These are phyloP conservation scores for Cremastinae sp. DNA, from an alignment of 2,888 invertebrate genomes.

Conservation along the genomic window DNA sequence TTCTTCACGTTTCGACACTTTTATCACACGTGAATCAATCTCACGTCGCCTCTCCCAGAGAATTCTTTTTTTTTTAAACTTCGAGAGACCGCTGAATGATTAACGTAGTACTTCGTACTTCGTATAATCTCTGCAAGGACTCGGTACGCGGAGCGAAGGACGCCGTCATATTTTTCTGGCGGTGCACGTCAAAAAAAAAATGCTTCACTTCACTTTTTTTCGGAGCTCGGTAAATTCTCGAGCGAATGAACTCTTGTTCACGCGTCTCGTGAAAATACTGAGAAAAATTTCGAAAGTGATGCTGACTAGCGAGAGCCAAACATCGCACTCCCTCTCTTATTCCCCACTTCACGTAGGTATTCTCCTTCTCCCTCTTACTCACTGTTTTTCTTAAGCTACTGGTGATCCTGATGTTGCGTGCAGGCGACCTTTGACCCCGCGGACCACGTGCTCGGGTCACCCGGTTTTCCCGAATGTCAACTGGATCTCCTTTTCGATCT, in stretches of 20 bases:
- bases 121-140: slow-evolving; percentile 55
- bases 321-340: slow-evolving; percentile 39
- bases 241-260: neutral
- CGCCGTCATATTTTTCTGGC: slow-evolving; percentile 50
- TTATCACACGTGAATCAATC: neutral
- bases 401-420: slow-evolving; percentile 28
- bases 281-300: slow-evolving; percentile 19
- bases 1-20: neutral
- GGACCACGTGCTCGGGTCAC: slow-evolving; percentile 63
- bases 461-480: slow-evolving; percentile 80
- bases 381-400: slow-evolving; percentile 35
- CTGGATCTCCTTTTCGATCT: slow-evolving; percentile 82
- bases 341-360: neutral
- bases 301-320: slow-evolving; percentile 12
- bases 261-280: neutral
- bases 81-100: slow-evolving; percentile 17
- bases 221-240: too few relatives aligned
- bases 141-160: slow-evolving; percentile 54
- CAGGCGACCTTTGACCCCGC: slow-evolving; percentile 58
- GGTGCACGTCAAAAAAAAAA: slow-evolving; percentile 48
- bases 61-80: slow-evolving; percentile 29
- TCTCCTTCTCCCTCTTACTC: neutral
- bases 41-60: neutral
- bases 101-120: slow-evolving; percentile 38
- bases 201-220: too few relatives aligned